Evolutionary conservation across 2,888 invertebrate genomes (phyloP).

Genomic region (Parnassius mnemosyne): DNA sequence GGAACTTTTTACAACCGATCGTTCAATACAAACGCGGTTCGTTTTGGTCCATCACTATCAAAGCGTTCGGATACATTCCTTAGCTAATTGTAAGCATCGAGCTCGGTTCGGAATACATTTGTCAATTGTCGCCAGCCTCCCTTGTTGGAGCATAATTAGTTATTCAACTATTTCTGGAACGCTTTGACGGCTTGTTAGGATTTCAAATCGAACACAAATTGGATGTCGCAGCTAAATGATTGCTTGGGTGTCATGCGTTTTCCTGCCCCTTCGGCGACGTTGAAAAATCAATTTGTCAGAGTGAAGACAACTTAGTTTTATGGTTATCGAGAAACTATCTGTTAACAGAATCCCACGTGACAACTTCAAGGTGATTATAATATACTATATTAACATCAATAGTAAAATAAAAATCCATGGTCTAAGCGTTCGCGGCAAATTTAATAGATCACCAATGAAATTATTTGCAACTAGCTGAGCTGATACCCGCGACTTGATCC

Average conservation of each 20-base stretch:
- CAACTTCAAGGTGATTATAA: background rate
- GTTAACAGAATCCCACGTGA: constrained; percentile 34
- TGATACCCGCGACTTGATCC: too few relatives aligned
- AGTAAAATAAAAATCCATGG: too few relatives aligned
- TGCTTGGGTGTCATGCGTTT: constrained; percentile 49
- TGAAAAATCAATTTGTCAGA: constrained; percentile 58
- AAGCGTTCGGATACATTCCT: constrained; percentile 68
- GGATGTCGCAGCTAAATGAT: constrained; percentile 74
- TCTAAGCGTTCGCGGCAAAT: too few relatives aligned
- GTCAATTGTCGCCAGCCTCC: constrained; percentile 72
- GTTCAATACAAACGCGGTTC: constrained; percentile 34
- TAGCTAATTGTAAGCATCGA: constrained; percentile 75
- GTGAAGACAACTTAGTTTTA: constrained; percentile 71
- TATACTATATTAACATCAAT: too few relatives aligned
- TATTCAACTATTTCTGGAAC: constrained; percentile 69
- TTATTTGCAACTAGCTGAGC: too few relatives aligned
- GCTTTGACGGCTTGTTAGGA: constrained; percentile 79
- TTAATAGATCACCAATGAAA: too few relatives aligned
- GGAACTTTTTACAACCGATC: background rate
- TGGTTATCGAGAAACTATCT: constrained; percentile 71
- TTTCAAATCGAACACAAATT: constrained; percentile 79
- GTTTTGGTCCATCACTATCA: constrained; percentile 45
- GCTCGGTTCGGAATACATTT: constrained; percentile 68
- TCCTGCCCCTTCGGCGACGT: constrained; percentile 43
- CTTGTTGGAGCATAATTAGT: constrained; percentile 70